phyloP scores from a whole-genome alignment of 2,888 invertebrate species.

The Leucophenga montana region DNA sequence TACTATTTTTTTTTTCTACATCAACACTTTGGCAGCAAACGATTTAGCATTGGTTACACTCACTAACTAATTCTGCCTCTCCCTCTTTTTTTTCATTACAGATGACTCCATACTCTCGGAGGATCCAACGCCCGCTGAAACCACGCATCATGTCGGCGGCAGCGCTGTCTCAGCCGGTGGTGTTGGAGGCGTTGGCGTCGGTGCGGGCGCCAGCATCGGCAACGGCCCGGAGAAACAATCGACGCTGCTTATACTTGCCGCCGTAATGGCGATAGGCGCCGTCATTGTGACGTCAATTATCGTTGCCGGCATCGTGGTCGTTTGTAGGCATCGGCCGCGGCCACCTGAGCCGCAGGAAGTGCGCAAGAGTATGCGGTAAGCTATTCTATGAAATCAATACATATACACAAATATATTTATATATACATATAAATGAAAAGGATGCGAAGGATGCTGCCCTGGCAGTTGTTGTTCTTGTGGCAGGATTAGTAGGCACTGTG shows the following conservation, averaged over 20 bases:
- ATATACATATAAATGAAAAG: background rate
- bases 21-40: conserved; percentile 24
- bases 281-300: conserved; percentile 74
- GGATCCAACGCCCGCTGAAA: conserved; percentile 74
- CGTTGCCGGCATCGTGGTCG: conserved; percentile 73
- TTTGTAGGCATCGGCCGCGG: conserved; percentile 72
- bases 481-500: conserved; percentile 1
- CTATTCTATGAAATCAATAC: conserved; percentile 27
- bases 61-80: conserved; percentile 12
- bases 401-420: background rate
- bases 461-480: conserved; percentile 29
- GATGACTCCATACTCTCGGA: conserved; percentile 74
- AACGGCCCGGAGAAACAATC: conserved; percentile 71
- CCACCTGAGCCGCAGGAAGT: conserved; percentile 74
- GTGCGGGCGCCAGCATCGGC: conserved; percentile 62
- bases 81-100: conserved; percentile 43
- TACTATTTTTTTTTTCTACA: conserved; percentile 11
- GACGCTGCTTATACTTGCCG: conserved; percentile 72
- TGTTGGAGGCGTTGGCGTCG: conserved; percentile 48
- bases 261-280: conserved; percentile 73
- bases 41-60: conserved; percentile 34
- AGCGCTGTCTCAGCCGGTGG: conserved; percentile 48
- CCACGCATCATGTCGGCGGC: conserved; percentile 71
- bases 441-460: background rate
- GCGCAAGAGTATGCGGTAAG: conserved; percentile 73